These are phyloP conservation scores for Turritopsis dohrnii DNA, from an alignment of 30 jellyfish, hydroid and myxozoan species.

Conservation along the genomic window DNA sequence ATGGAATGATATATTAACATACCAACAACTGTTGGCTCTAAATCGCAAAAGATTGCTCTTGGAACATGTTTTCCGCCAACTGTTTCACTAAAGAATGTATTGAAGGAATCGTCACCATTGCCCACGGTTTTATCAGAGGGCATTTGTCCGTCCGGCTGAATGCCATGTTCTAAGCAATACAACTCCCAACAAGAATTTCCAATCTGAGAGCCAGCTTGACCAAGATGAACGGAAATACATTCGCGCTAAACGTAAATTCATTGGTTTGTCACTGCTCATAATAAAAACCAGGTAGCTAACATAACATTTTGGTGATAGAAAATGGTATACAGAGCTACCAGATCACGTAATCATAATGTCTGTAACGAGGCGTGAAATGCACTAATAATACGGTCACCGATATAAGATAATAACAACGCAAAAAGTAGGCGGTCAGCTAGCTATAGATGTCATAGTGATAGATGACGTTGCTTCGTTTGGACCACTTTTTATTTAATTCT, in stretches of 20 bases:
- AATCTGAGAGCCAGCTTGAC: constrained; percentile 56
- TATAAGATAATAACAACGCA: too few relatives aligned
- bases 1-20: not conserved
- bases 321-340: not conserved
- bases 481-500: too few relatives aligned
- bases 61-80: constrained; percentile 52
- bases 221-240: constrained; percentile 49
- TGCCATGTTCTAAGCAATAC: constrained; percentile 57
- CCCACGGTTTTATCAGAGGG: constrained; percentile 46
- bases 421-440: too few relatives aligned
- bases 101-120: constrained; percentile 45
- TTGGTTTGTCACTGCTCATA: too few relatives aligned
- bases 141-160: constrained; percentile 53
- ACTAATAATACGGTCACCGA: too few relatives aligned
- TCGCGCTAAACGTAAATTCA: constrained; percentile 31
- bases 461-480: too few relatives aligned
- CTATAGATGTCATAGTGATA: too few relatives aligned
- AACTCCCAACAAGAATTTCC: constrained; percentile 68
- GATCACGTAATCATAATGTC: too few relatives aligned
- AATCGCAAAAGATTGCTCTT: constrained; percentile 35
- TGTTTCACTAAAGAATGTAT: constrained; percentile 57
- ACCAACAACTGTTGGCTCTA: constrained; percentile 47
- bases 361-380: too few relatives aligned
- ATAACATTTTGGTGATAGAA: not conserved
- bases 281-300: not conserved